Evolutionary conservation across 2,113 vertebrate genomes (phyloP).

Genomic region (Rhynchomys soricoides): DNA sequence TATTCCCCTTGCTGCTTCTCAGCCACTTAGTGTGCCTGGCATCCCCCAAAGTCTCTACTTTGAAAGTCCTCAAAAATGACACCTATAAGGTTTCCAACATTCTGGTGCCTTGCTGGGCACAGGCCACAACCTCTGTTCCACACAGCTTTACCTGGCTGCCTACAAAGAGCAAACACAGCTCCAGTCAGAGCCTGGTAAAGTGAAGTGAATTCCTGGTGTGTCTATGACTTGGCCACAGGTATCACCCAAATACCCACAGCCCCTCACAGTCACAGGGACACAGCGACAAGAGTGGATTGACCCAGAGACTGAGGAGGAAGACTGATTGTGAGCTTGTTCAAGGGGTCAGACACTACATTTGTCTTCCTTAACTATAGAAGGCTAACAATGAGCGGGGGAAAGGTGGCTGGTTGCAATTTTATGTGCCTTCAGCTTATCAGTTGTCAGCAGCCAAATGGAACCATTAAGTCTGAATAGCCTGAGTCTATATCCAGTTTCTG

Average conservation of each 20-base stretch:
- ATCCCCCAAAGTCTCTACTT: background rate
- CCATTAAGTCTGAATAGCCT: background rate
- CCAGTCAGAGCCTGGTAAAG: background rate
- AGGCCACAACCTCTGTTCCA: background rate
- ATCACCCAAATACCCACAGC: background rate
- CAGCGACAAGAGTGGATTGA: background rate
- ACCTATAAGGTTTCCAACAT: background rate
- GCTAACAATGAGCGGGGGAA: background rate
- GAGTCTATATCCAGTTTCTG: background rate
- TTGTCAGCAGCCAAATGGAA: constrained; percentile 25
- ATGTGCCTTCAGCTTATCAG: constrained; percentile 42
- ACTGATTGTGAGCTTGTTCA: background rate
- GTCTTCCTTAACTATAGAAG: constrained; percentile 14
- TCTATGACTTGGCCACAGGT: background rate
- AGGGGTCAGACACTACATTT: background rate
- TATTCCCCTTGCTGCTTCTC: background rate
- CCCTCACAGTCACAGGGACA: background rate
- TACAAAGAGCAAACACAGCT: rapidly evolving
- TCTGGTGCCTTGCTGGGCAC: rapidly evolving
- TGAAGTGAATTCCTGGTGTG: background rate
- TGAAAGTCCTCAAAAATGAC: background rate
- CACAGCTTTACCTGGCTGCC: background rate
- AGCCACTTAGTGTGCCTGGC: background rate
- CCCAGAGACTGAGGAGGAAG: background rate
- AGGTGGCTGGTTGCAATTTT: background rate